Evolutionary conservation across 2,113 vertebrate species (phyloP).

Genomic region (Propithecus coquereli): DNA sequence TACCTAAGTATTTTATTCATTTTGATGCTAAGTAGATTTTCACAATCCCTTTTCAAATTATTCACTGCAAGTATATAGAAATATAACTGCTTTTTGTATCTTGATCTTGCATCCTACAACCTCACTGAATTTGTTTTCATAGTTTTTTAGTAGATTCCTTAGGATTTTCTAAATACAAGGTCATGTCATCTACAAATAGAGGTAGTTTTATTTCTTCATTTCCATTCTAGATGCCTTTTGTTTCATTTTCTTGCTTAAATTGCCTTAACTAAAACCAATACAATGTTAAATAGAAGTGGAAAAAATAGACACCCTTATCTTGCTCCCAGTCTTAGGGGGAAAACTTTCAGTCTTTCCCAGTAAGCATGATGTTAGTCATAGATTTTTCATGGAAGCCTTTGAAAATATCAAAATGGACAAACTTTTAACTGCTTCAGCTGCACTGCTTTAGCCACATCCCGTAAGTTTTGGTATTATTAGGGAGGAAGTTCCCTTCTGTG

Average conservation of each 20-base stretch:
- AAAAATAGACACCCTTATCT: rapidly evolving
- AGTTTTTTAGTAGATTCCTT: neutral
- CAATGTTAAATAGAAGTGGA: rapidly evolving
- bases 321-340: no score
- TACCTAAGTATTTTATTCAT: neutral
- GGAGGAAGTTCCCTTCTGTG: neutral
- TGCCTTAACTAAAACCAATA: neutral
- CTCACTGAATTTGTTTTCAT: neutral
- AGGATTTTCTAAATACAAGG: neutral
- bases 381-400: neutral
- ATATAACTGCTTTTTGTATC: neutral
- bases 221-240: neutral
- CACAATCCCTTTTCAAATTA: neutral
- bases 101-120: neutral
- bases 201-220: neutral
- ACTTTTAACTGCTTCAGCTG: no score
- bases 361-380: rapidly evolving
- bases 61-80: neutral
- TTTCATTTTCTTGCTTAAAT: neutral
- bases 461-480: no score
- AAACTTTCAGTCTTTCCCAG: neutral
- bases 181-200: neutral
- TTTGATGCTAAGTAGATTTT: neutral
- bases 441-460: no score
- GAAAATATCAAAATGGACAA: no score